Conservation (phyloP, 2,888 invertebrate genomes). For the Andrena trimmerana region DNA sequence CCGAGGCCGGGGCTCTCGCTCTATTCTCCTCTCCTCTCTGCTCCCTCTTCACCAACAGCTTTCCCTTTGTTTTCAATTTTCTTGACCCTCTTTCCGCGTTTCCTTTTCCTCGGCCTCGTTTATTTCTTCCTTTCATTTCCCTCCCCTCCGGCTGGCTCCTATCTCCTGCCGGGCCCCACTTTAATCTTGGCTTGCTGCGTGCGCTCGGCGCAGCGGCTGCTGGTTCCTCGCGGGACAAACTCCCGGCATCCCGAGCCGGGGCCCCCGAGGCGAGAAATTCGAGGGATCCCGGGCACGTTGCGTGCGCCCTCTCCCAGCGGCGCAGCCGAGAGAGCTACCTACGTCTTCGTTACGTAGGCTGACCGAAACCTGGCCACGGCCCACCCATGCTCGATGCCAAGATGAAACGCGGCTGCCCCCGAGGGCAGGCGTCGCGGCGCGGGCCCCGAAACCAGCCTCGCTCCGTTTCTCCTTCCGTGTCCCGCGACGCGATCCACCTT, state of each 20-base stretch:
- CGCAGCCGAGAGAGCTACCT: conserved; percentile 65
- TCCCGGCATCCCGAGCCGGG: conserved; percentile 49
- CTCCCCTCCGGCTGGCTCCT: not conserved
- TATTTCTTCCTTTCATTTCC: not conserved
- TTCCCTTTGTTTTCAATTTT: conserved; percentile 12
- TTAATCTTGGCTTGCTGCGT: not conserved
- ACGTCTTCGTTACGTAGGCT: conserved; percentile 65
- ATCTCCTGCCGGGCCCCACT: not conserved
- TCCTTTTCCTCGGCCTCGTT: not conserved
- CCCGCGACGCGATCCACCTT: conserved; percentile 6
- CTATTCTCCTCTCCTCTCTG: conserved; percentile 5
- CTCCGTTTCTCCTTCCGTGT: conserved; percentile 15
- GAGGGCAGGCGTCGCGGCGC: conserved; percentile 39
- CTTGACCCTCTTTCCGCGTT: not conserved
- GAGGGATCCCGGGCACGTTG: conserved; percentile 65
- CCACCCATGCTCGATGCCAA: conserved; percentile 70
- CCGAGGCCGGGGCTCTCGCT: conserved; percentile 35
- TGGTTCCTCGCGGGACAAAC: conserved; percentile 51
- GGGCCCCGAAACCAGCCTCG: conserved; percentile 37
- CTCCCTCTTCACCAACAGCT: not conserved
- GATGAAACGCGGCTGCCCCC: conserved; percentile 63
- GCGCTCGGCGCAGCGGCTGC: conserved; percentile 3
- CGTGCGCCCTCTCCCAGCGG: conserved; percentile 54
- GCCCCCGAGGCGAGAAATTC: conserved; percentile 67
- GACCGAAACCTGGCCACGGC: conserved; percentile 47